These are phyloP conservation scores for Cyclophora albipunctata DNA, from an alignment of 2,888 invertebrate genomes.

Conservation along the genomic window DNA sequence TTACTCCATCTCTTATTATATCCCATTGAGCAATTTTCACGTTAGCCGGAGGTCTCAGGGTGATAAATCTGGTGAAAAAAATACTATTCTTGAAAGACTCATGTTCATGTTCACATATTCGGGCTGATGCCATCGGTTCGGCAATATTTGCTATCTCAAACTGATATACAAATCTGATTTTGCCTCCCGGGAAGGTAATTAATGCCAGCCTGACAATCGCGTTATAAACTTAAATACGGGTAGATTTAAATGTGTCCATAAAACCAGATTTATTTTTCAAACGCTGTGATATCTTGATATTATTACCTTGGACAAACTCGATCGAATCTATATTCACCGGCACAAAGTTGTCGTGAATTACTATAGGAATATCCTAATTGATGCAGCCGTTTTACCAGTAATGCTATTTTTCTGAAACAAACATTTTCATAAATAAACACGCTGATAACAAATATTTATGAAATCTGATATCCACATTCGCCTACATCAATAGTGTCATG, in stretches of 20 bases:
- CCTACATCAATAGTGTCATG: too few species aligned
- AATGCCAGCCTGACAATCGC: too few species aligned
- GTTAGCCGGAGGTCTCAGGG: conserved; percentile 54
- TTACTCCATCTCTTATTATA: conserved; percentile 57
- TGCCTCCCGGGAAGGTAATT: too few species aligned
- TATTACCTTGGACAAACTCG: conserved; percentile 73
- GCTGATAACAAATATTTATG: too few species aligned
- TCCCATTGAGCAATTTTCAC: conserved; percentile 51
- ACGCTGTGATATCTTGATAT: background rate
- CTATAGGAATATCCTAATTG: conserved; percentile 61
- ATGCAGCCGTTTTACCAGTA: conserved; percentile 59
- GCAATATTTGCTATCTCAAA: background rate
- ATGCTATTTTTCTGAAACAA: conserved; percentile 55
- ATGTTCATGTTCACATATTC: background rate
- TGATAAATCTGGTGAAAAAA: conserved; percentile 64
- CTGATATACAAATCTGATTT: too few species aligned
- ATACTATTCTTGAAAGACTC: background rate
- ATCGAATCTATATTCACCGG: conserved; percentile 73
- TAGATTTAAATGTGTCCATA: background rate
- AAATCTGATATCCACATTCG: too few species aligned
- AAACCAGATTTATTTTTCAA: background rate
- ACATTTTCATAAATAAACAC: background rate
- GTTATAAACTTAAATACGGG: background rate
- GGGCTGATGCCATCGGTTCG: background rate
- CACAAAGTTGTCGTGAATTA: conserved; percentile 54